Evolutionary conservation across 2,888 invertebrate genomes (phyloP).

Genomic region (Chesias legatella): DNA sequence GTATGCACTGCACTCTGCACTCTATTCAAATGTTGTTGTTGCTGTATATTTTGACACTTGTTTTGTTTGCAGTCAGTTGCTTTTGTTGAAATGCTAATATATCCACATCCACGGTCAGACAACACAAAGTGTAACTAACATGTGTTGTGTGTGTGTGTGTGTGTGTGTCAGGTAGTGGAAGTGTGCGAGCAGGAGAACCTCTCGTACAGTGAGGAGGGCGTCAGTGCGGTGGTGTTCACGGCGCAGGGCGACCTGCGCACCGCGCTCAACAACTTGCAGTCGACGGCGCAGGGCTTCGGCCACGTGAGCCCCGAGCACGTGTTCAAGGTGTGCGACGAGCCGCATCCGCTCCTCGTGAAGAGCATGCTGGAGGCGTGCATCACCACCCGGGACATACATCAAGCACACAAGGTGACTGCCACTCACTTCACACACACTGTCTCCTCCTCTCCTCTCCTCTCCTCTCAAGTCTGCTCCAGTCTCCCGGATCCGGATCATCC

Average conservation of each 20-base stretch:
- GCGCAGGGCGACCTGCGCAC: constrained; percentile 99
- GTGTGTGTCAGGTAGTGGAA: constrained; percentile 56
- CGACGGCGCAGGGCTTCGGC: constrained; percentile 91
- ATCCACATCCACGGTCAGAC: no score
- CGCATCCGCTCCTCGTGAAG: constrained; percentile 95
- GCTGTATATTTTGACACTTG: no score
- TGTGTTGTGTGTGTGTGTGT: background rate
- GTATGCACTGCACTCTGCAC: no score
- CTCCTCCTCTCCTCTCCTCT: no score
- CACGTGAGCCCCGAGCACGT: constrained; percentile 96
- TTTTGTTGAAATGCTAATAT: no score
- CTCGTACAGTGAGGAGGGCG: constrained; percentile 93
- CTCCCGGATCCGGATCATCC: no score
- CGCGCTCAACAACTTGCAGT: constrained; percentile 97
- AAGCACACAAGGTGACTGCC: constrained; percentile 87
- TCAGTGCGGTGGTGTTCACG: constrained; percentile 98
- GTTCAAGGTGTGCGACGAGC: constrained; percentile 99
- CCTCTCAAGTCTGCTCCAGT: no score
- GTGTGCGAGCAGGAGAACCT: constrained; percentile 76
- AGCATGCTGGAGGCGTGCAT: constrained; percentile 93
- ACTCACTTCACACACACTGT: no score
- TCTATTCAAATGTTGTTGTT: no score
- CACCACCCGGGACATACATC: constrained; percentile 88
- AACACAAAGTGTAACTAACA: background rate
- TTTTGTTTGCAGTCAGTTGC: no score